Conservation (phyloP, 64 coral and sea anemone species). For the Actinia equina region DNA sequence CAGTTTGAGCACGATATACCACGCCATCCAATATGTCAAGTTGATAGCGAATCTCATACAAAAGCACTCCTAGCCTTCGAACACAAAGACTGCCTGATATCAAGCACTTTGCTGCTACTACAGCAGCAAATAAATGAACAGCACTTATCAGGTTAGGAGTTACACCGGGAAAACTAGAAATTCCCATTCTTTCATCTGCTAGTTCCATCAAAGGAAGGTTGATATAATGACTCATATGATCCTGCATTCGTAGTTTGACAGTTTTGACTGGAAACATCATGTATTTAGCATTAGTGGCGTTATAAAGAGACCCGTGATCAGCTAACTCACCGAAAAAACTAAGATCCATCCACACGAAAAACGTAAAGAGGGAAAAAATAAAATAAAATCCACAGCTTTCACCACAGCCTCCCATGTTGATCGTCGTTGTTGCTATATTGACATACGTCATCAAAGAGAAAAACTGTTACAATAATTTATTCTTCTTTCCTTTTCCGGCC, state of each 20-base stretch:
- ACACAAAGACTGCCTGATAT: constrained; percentile 46
- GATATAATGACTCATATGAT: constrained; percentile 80
- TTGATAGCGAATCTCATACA: constrained; percentile 66
- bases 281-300: constrained; percentile 33
- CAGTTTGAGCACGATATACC: constrained; percentile 62
- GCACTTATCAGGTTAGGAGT: constrained; percentile 83
- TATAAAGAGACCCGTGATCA: constrained; percentile 69
- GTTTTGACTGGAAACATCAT: constrained; percentile 86
- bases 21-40: constrained; percentile 85
- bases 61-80: constrained; percentile 60
- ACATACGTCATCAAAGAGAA: too few relatives aligned
- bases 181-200: constrained; percentile 57
- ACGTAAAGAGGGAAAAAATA: constrained; percentile 74
- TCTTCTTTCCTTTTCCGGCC: too few relatives aligned
- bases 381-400: constrained; percentile 90
- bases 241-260: constrained; percentile 82
- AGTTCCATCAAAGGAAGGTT: constrained; percentile 79
- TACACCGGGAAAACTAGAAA: constrained; percentile 65
- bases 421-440: too few relatives aligned
- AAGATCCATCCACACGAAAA: constrained; percentile 88
- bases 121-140: constrained; percentile 55
- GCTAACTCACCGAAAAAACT: constrained; percentile 83
- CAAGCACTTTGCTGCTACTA: constrained; percentile 70
- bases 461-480: too few relatives aligned
- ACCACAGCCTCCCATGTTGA: constrained; percentile 61